Conservation (phyloP, 2,888 invertebrate species). For the Bombylius major region DNA sequence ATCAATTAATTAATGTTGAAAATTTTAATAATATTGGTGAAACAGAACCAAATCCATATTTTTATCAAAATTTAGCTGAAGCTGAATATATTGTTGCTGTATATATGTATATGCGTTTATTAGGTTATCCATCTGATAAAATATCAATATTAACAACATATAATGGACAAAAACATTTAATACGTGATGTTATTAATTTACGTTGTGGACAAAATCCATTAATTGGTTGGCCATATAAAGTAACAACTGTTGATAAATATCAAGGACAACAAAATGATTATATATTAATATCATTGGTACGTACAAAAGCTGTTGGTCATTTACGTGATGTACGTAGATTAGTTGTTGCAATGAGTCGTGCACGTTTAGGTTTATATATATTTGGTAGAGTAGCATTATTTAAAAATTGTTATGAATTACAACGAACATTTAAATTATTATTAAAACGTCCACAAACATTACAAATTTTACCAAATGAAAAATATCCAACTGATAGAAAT, state of each 20-base stretch:
- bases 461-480: conserved; percentile 67
- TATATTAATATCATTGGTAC: conserved; percentile 87
- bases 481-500: conserved; percentile 57
- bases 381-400: conserved; percentile 89
- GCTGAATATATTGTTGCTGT: conserved; percentile 93
- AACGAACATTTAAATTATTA: conserved; percentile 88
- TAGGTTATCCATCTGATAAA: conserved; percentile 93
- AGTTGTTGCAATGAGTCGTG: conserved; percentile 96
- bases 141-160: conserved; percentile 97
- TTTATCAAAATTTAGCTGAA: conserved; percentile 90
- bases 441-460: conserved; percentile 69
- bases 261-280: conserved; percentile 99
- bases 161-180: conserved; percentile 96
- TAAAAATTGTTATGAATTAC: conserved; percentile 92
- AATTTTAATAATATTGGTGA: conserved; percentile 96
- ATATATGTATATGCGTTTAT: conserved; percentile 95
- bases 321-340: conserved; percentile 89
- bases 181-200: conserved; percentile 87
- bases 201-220: conserved; percentile 90
- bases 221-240: conserved; percentile 84
- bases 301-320: conserved; percentile 96
- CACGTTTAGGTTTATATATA: conserved; percentile 89
- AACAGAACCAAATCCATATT: conserved; percentile 95
- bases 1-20: conserved; percentile 90
- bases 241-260: conserved; percentile 96